Conservation (phyloP, 2,797 vertebrate species). For the Urosaurus nigricauda region DNA sequence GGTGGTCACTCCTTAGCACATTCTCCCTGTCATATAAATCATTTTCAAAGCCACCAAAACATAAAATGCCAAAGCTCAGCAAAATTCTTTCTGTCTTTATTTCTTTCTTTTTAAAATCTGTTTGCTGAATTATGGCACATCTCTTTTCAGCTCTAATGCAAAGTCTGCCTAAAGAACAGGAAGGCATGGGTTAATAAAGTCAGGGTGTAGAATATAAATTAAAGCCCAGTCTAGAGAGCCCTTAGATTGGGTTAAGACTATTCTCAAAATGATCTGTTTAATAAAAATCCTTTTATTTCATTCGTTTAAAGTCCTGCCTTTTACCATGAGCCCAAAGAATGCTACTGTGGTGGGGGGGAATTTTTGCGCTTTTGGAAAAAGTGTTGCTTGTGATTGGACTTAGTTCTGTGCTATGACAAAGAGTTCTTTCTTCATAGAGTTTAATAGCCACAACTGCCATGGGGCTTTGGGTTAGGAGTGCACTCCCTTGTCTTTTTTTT, state of each 20-base stretch:
- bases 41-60: background rate
- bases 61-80: background rate
- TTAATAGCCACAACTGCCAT: conserved; percentile 78
- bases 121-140: background rate
- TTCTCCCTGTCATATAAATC: too few species aligned
- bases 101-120: background rate
- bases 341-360: conserved; percentile 79
- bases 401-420: conserved; percentile 84
- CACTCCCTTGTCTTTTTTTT: background rate
- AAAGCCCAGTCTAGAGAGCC: background rate
- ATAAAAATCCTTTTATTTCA: conserved; percentile 29
- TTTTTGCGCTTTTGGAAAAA: conserved; percentile 75
- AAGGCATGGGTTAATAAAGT: conserved; percentile 36
- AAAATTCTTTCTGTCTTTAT: background rate
- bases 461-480: conserved; percentile 54
- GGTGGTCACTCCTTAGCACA: background rate
- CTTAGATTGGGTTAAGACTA: conserved; percentile 60
- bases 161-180: conserved; percentile 5
- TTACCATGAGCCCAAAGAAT: conserved; percentile 84
- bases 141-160: background rate
- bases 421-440: conserved; percentile 84
- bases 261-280: conserved; percentile 71
- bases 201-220: background rate
- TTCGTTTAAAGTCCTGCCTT: conserved; percentile 62
- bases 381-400: conserved; percentile 84